Percentiles rank a stretch among this genome's conserved stretches.
Conservation (phyloP, 1,140 invertebrate genomes). For the Periplaneta americana region DNA sequence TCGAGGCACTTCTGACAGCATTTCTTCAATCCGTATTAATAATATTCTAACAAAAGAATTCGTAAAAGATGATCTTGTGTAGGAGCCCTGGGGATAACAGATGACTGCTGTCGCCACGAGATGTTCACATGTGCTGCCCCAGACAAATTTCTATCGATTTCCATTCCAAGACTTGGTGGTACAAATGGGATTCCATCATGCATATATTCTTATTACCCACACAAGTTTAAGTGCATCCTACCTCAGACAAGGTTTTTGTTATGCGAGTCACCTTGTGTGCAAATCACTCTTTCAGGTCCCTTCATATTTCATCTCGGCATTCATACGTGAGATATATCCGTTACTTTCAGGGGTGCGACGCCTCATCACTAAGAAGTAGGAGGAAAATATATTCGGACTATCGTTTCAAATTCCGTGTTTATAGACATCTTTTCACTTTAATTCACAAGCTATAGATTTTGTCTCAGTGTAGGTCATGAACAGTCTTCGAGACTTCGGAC, state of each 20-base stretch:
- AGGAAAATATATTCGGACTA: too few relatives aligned
- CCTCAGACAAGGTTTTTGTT: background rate
- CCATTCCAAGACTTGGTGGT: background rate
- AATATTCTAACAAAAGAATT: too few relatives aligned
- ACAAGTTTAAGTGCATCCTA: background rate
- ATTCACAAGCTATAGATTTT: too few relatives aligned
- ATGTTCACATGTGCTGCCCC: background rate
- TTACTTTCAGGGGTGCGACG: too few relatives aligned
- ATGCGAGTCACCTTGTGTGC: background rate
- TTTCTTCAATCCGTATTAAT: too few relatives aligned
- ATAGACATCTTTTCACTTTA: too few relatives aligned
- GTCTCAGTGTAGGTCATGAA: too few relatives aligned
- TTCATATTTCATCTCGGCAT: background rate
- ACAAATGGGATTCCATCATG: background rate
- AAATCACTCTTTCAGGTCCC: background rate
- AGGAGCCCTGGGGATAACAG: background rate
- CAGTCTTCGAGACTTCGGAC: too few relatives aligned
- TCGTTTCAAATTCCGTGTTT: too few relatives aligned
- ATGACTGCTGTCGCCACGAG: background rate
- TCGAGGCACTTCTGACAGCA: too few relatives aligned
- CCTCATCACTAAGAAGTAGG: too few relatives aligned
- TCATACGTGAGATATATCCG: background rate
- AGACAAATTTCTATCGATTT: background rate
- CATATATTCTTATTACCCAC: background rate
- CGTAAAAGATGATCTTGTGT: background rate